Evolutionary conservation across 23 tunicate species (phyloP).

Genomic region (Ciona savignyi): DNA sequence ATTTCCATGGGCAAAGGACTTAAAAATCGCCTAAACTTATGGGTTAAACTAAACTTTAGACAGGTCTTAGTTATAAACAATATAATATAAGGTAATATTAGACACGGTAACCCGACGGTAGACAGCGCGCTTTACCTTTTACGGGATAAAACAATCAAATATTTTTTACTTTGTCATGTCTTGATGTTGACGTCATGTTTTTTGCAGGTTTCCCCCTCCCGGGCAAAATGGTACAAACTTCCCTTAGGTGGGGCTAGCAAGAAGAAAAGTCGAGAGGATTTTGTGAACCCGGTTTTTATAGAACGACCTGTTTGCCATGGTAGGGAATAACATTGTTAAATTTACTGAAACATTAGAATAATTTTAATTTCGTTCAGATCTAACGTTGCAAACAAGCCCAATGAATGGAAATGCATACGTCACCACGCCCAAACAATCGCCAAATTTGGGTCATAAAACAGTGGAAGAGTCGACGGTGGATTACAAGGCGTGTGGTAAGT

Average conservation of each 20-base stretch:
- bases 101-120: too few species aligned
- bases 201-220: slow-evolving; percentile 9
- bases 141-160: neutral
- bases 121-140: slow-evolving; percentile 16
- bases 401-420: slow-evolving; percentile 34
- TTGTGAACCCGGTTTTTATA: slow-evolving; percentile 17
- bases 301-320: neutral
- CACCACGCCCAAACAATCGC: neutral
- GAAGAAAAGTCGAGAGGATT: slow-evolving; percentile 12
- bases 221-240: slow-evolving; percentile 8
- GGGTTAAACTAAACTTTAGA: too few species aligned
- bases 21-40: too few species aligned
- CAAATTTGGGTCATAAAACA: slow-evolving; percentile 4
- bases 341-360: too few species aligned
- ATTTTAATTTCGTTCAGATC: slow-evolving; percentile 10
- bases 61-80: too few species aligned
- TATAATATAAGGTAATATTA: too few species aligned
- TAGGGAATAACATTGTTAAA: too few species aligned
- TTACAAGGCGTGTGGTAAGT: too few species aligned
- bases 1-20: too few species aligned
- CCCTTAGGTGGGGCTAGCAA: neutral
- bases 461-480: slow-evolving; percentile 42
- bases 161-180: neutral
- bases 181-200: neutral
- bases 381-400: slow-evolving; percentile 12